Evolutionary conservation across 1,140 invertebrate genomes (phyloP).

Genomic region (Caenorhabditis briggsae): DNA sequence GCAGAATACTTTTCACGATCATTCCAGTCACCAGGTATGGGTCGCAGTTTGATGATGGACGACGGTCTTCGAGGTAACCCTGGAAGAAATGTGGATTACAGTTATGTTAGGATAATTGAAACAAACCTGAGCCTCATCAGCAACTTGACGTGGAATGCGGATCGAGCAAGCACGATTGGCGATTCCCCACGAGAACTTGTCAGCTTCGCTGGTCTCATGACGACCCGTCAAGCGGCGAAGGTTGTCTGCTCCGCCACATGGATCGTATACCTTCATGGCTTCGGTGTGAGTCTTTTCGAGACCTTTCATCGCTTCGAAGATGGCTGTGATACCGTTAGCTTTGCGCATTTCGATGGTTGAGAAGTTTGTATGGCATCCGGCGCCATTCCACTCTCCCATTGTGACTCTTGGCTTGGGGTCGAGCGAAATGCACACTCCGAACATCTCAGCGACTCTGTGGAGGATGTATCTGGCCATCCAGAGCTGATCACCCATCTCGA

Average conservation of each 20-base stretch:
- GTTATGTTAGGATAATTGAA: background rate
- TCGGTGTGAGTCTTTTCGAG: conserved; percentile 86
- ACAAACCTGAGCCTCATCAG: conserved; percentile 83
- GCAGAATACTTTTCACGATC: conserved; percentile 30
- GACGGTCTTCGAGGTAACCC: conserved; percentile 92
- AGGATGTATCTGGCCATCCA: conserved; percentile 90
- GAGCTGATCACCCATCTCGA: conserved; percentile 87
- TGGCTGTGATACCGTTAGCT: conserved; percentile 83
- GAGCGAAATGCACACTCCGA: conserved; percentile 86
- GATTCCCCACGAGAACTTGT: conserved; percentile 86
- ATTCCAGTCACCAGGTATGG: conserved; percentile 83
- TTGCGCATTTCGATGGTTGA: conserved; percentile 89
- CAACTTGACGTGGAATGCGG: conserved; percentile 86
- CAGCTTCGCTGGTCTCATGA: conserved; percentile 88
- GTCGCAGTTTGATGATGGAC: conserved; percentile 93
- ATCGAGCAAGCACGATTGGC: conserved; percentile 87
- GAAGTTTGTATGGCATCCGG: conserved; percentile 90
- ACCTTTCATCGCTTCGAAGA: conserved; percentile 82
- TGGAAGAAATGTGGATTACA: conserved; percentile 78
- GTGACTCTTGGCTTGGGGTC: conserved; percentile 86
- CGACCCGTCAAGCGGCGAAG: conserved; percentile 88
- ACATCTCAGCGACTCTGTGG: conserved; percentile 89
- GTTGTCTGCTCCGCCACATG: conserved; percentile 84
- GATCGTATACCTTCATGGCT: conserved; percentile 92
- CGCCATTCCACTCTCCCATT: conserved; percentile 87